Base-by-base conservation (phyloP, 2,797 vertebrate genomes). In the Avahi laniger region DNA sequence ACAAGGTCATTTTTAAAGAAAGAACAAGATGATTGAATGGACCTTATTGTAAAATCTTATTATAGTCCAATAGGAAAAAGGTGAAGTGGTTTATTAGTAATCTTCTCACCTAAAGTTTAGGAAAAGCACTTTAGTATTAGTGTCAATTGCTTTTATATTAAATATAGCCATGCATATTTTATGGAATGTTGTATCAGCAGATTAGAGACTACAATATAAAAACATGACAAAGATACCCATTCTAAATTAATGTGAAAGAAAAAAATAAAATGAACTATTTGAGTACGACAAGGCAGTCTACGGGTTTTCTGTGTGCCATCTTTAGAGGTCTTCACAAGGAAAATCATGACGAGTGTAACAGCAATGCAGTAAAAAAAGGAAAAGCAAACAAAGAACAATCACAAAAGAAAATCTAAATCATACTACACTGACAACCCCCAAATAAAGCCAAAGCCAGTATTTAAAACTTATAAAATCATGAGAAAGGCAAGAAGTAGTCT, bases 1-100 rank as follows among this genome's bases (percentile, higher is more conserved):
- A 83, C 86, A 93, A 86, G 82, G 52, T 95, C 75, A 80, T 89
- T 72, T 78, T 86, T 86, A 57, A 82, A 85, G 61, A 94, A 82
- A 91, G 57, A 69, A 93, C 24, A 67, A 78, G 50, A 78, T 73
- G 46, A 93, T 89, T 93, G 92, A 93, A 63, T 87, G 65, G 17
- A 50, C 13, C 2, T 91, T 79, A 89, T 90, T 93, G 28, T 73
- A 97, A 91, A 93, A 92, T 89, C n/a, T 24, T 75, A 80, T 43
- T 33, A 86, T 86, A 48, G 59, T 28, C 18, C 52, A 35, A 89
- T 92, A 90, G 30, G 38, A 67, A 52, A 83, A 94, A 89, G 26
- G 22, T 59, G 26, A 61, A 38, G 35, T 72, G n/a, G 4, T 75
- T 59, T 61, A 79, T 82, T 57, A 70, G 8, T 82, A 89, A 67